Base-by-base conservation (phyloP, 2,888 invertebrate genomes). In the Teleogryllus oceanicus region DNA sequence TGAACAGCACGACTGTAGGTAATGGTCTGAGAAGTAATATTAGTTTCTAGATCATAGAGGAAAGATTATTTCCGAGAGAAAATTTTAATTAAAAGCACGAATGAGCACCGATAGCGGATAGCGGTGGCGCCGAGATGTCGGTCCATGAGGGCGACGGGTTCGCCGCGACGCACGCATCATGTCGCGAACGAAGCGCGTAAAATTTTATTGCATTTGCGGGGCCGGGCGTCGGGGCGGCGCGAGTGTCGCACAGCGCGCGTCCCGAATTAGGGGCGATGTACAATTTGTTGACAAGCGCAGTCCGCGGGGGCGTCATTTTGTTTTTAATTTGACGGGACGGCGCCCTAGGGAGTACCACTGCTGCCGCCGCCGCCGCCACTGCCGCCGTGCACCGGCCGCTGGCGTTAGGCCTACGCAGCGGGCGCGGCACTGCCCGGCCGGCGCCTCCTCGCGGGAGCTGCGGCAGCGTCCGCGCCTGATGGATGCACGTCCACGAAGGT, bases 41-140 rank as follows among this genome's bases (percentile, higher is more conserved):
- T 62, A 62, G 62, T 62, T 62, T 62, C 4, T 62, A 62, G 62
- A 62, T 62, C n/a, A 62, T n/a, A 13, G n/a, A n/a, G n/a, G 62
- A 62, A 62, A 62, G 62, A 62, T 62, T 62, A 12, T n/a, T 62
- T 37, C 37, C 62, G 62, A 13, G 62, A n/a, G 62, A 62, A 62
- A 62, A 62, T 62, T 62, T 62, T 62, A 62, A 62, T 62, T 62
- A 62, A 62, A 62, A 62, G 62, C n/a, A 62, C 62, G 62, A 62
- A 62, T 62, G n/a, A n/a, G 62, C 16, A 5, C 5, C 62, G 62
- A 62, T 13, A 12, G n/a, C n/a, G 62, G 62, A 62, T 18, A 62
- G 16, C 62, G n/a, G 62, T 62, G 37, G 37, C 37, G 37, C 37
- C 37, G 62, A 62, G 16, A 11, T 62, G 62, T 62, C n/a, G 13